phyloP scores from a whole-genome alignment of 2,113 vertebrate genomes.

The Apaloderma vittatum region DNA sequence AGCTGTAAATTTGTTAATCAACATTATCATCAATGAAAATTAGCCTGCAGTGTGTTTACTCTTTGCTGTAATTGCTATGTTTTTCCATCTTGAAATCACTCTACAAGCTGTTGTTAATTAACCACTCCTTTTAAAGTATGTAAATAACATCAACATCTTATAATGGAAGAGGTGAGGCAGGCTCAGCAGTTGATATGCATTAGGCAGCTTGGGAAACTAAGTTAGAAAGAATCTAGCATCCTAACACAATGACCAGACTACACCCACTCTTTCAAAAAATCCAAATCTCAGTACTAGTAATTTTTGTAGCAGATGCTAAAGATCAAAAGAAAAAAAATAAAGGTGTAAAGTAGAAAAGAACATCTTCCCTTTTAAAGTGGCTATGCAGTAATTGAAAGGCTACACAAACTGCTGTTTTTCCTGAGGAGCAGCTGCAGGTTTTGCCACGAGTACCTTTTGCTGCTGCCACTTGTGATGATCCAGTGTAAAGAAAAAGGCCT shows the following conservation, averaged over 20 bases:
- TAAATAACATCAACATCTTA: constrained; percentile 41
- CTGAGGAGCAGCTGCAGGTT: not conserved
- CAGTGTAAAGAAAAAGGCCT: not conserved
- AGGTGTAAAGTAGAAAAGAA: not conserved
- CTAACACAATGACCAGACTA: not conserved
- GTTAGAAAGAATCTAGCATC: not conserved
- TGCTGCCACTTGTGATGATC: not conserved
- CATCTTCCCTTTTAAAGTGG: not conserved
- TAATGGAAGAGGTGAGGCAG: constrained; percentile 6
- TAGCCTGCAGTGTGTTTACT: constrained; percentile 15
- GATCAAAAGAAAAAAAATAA: not conserved
- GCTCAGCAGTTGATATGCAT: not conserved
- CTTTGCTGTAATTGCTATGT: constrained; percentile 47
- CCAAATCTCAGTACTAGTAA: not conserved
- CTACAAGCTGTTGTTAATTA: constrained; percentile 59
- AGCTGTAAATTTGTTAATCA: constrained; percentile 60
- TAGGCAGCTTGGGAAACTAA: not conserved
- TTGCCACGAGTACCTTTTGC: not conserved
- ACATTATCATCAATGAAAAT: constrained; percentile 57
- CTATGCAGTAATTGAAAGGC: not conserved
- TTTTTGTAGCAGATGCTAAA: not conserved
- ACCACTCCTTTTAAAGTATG: not conserved
- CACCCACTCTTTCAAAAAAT: not conserved
- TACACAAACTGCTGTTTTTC: not conserved
- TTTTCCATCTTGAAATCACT: constrained; percentile 50